phyloP scores from a whole-genome alignment of 2,113 vertebrate genomes.

The Aspiorhynchus laticeps region DNA sequence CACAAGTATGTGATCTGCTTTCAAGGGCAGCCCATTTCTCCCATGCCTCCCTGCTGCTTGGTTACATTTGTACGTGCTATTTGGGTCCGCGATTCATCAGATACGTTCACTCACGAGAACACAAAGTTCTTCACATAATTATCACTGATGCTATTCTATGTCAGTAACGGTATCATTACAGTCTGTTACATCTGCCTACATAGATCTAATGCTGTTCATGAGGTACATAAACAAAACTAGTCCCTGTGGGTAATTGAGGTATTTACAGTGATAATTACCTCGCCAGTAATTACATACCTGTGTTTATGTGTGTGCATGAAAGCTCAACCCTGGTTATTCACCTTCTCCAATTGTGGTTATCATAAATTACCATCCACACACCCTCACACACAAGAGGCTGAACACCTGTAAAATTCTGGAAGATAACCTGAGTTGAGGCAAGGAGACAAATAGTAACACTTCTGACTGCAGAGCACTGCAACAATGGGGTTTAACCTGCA shows the following conservation, averaged over 20 bases:
- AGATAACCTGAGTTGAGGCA: constrained; percentile 8
- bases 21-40: constrained; percentile 59
- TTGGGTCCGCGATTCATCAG: constrained; percentile 30
- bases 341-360: constrained; percentile 38
- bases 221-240: constrained; percentile 34
- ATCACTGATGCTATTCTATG: constrained; percentile 7
- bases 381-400: background rate
- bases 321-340: constrained; percentile 28
- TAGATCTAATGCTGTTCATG: background rate
- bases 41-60: constrained; percentile 47
- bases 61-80: constrained; percentile 14
- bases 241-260: background rate
- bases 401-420: constrained; percentile 39
- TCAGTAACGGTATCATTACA: constrained; percentile 23
- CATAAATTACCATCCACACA: constrained; percentile 14
- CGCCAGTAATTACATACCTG: constrained; percentile 9
- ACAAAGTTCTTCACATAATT: constrained; percentile 38
- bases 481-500: background rate
- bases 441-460: constrained; percentile 13
- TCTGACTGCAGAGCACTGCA: no score
- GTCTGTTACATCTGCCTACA: constrained; percentile 12
- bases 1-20: constrained; percentile 60
- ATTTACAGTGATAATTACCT: constrained; percentile 20
- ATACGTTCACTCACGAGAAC: constrained; percentile 22
- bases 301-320: constrained; percentile 7